Percentiles rank a stretch among this genome's conserved stretches.
phyloP scores from a whole-genome alignment of 1,140 invertebrate species.

The Notospermus geniculatus region DNA sequence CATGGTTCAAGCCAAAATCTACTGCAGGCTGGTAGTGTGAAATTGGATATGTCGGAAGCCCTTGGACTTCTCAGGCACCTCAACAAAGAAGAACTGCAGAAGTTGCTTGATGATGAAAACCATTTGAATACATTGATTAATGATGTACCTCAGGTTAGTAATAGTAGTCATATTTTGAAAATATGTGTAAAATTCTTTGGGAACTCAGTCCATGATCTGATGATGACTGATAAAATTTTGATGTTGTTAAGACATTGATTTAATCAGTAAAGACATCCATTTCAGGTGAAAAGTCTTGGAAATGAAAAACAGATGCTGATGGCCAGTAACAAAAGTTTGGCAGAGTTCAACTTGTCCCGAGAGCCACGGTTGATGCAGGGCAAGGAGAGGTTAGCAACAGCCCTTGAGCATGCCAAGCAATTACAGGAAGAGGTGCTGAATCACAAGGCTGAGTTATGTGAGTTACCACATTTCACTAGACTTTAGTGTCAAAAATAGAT shows the following conservation, averaged over 20 bases:
- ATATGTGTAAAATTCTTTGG: not conserved
- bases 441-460: conserved; percentile 37
- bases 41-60: conserved; percentile 54
- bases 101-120: conserved; percentile 77
- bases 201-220: not conserved
- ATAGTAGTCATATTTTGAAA: not conserved
- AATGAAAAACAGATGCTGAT: conserved; percentile 81
- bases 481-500: too few relatives aligned
- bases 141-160: conserved; percentile 72
- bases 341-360: conserved; percentile 80
- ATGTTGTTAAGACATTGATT: too few relatives aligned
- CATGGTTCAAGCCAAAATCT: too few relatives aligned
- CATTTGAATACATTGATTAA: conserved; percentile 78
- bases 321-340: conserved; percentile 78
- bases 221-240: not conserved
- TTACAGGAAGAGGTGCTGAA: conserved; percentile 62
- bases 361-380: conserved; percentile 71
- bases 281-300: conserved; percentile 74
- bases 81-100: conserved; percentile 74
- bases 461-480: too few relatives aligned
- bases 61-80: conserved; percentile 62
- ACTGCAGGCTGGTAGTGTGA: not conserved
- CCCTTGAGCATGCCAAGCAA: conserved; percentile 62
- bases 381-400: conserved; percentile 68
- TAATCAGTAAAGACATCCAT: too few relatives aligned